These are phyloP conservation scores for Argynnis bischoffii DNA, from an alignment of 2,888 invertebrate species.

Conservation along the genomic window DNA sequence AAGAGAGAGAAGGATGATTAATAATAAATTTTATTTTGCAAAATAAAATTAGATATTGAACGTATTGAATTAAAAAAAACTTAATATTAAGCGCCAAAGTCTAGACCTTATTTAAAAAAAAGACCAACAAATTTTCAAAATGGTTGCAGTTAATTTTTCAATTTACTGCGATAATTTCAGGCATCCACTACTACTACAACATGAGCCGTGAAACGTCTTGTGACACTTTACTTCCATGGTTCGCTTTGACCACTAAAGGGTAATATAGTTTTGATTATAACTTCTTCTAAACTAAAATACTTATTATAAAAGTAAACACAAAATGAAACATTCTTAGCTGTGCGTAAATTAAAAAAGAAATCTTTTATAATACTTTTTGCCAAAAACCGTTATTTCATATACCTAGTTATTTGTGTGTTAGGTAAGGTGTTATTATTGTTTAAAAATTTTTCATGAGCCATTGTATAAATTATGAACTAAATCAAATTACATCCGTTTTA, in stretches of 20 bases:
- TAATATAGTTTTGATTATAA: constrained; percentile 19
- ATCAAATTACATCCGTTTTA: no score
- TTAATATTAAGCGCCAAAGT: no score
- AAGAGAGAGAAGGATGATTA: no score
- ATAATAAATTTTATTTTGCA: no score
- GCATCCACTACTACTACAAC: constrained; percentile 67
- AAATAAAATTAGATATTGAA: no score
- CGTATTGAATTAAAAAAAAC: no score
- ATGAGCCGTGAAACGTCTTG: constrained; percentile 58
- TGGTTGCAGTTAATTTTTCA: background rate
- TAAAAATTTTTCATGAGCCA: no score
- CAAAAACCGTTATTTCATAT: background rate
- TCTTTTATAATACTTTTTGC: no score
- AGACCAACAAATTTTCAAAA: background rate
- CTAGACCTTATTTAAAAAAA: no score
- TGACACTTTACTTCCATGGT: constrained; percentile 62
- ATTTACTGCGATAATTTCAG: constrained; percentile 42
- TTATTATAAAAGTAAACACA: background rate
- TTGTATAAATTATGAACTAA: no score
- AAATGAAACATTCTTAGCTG: no score
- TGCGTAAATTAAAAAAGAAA: background rate
- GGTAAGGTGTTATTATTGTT: no score
- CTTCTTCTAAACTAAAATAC: background rate
- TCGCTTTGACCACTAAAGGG: constrained; percentile 56
- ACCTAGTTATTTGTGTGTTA: background rate